Percentiles rank a stretch among this genome's conserved stretches.
Conservation (phyloP, 2,113 vertebrate species). For the Nibea coibor region DNA sequence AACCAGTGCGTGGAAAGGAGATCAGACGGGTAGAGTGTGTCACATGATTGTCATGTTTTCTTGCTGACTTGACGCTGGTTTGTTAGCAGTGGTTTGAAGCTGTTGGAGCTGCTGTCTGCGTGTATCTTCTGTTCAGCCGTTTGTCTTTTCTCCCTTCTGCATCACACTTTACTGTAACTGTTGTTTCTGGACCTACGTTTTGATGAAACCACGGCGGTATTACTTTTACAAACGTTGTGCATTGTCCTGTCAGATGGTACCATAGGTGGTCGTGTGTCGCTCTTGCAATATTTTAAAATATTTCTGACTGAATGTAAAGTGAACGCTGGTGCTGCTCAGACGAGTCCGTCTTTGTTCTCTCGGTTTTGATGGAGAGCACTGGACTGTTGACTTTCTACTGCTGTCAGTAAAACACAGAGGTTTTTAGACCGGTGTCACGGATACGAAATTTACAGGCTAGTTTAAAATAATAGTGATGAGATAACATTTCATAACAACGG, state of each 20-base stretch:
- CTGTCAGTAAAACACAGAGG: constrained; percentile 25
- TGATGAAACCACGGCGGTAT: not conserved
- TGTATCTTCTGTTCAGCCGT: not conserved
- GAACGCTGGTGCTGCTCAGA: constrained; percentile 23
- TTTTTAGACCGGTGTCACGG: constrained; percentile 13
- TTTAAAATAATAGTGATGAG: not conserved
- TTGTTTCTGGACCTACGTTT: not conserved
- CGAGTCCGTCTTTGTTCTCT: not conserved
- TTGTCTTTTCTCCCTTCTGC: not conserved
- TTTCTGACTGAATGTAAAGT: constrained; percentile 51
- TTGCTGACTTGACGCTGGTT: not conserved
- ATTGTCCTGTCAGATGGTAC: not conserved
- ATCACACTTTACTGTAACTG: not conserved
- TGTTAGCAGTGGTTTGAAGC: not conserved
- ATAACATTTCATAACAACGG: not conserved
- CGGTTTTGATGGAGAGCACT: constrained; percentile 1
- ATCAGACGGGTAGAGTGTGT: not conserved
- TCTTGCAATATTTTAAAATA: not conserved
- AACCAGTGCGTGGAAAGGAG: constrained; percentile 5
- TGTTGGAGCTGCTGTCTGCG: not conserved
- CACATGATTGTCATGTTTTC: constrained; percentile 2
- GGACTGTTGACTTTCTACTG: constrained; percentile 45
- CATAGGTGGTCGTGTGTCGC: not conserved
- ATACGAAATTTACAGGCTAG: not conserved
- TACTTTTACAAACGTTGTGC: not conserved